Conservation (phyloP, 2,113 vertebrate genomes). For the Sander vitreus region DNA sequence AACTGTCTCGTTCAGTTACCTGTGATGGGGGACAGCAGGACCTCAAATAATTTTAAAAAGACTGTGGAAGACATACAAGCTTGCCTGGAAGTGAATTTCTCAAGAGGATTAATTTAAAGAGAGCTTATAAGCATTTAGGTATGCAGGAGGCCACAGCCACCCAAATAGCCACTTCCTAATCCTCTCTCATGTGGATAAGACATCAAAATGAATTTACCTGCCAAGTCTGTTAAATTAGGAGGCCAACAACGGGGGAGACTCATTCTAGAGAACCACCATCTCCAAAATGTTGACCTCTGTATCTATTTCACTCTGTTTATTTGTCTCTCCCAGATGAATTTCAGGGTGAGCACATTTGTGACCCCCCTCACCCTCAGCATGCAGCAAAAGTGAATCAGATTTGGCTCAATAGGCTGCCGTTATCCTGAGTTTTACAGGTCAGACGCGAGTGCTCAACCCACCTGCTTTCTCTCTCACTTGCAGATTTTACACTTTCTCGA, state of each 20-base stretch:
- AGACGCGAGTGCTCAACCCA: slow-evolving; percentile 33
- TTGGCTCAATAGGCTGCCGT: slow-evolving; percentile 26
- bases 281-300: slow-evolving; percentile 9
- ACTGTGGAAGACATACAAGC: slow-evolving; percentile 14
- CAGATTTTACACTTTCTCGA: slow-evolving; percentile 54
- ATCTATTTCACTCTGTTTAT: background rate
- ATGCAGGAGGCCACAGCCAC: slow-evolving; percentile 51
- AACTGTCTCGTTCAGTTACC: background rate
- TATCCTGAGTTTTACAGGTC: slow-evolving; percentile 49
- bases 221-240: slow-evolving; percentile 47
- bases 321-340: background rate
- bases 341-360: slow-evolving; percentile 9
- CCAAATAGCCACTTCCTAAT: slow-evolving; percentile 45
- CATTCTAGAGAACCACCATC: slow-evolving; percentile 3
- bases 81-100: slow-evolving; percentile 44
- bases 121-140: slow-evolving; percentile 42
- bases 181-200: slow-evolving; percentile 21
- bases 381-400: slow-evolving; percentile 19
- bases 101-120: slow-evolving; percentile 51
- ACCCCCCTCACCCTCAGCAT: slow-evolving; percentile 18
- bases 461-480: slow-evolving; percentile 46
- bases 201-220: slow-evolving; percentile 56
- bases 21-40: background rate
- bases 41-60: slow-evolving; percentile 8
- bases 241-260: slow-evolving; percentile 4